These are phyloP conservation scores for Ataeniobius toweri DNA, from an alignment of 2,797 vertebrate species.

Conservation along the genomic window DNA sequence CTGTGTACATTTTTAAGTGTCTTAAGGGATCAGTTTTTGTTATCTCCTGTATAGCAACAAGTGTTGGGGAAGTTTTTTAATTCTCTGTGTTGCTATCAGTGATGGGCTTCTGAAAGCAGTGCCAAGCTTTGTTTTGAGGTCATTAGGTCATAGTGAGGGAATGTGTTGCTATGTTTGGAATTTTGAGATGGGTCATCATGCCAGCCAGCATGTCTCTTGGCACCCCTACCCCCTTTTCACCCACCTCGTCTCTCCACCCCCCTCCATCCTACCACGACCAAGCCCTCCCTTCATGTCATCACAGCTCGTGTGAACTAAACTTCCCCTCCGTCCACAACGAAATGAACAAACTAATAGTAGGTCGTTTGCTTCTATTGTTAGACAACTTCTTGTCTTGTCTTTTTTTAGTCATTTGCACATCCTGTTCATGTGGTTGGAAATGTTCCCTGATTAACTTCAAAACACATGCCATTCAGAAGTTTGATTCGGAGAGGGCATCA, in stretches of 20 bases:
- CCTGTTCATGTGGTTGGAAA: slow-evolving; percentile 66
- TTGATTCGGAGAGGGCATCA: slow-evolving; percentile 14
- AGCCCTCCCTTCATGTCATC: slow-evolving; percentile 31
- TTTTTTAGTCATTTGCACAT: slow-evolving; percentile 55
- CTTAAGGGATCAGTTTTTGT: not conserved
- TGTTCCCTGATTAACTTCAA: slow-evolving; percentile 67
- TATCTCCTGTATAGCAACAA: slow-evolving; percentile 17
- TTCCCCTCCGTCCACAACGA: slow-evolving; percentile 47
- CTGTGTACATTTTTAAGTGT: not conserved
- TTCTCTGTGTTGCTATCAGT: slow-evolving; percentile 21
- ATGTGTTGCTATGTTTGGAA: slow-evolving; percentile 78
- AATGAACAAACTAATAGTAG: slow-evolving; percentile 36
- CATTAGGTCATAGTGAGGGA: slow-evolving; percentile 60
- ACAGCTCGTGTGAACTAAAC: slow-evolving; percentile 50
- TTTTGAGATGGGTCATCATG: slow-evolving; percentile 64
- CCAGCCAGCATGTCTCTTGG: slow-evolving; percentile 71
- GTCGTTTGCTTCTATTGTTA: slow-evolving; percentile 61
- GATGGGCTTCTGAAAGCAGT: slow-evolving; percentile 57
- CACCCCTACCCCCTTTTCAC: slow-evolving; percentile 32
- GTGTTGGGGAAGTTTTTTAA: slow-evolving; percentile 42
- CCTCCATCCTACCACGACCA: slow-evolving; percentile 19
- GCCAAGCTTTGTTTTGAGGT: slow-evolving; percentile 50
- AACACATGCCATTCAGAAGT: slow-evolving; percentile 54
- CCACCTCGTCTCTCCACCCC: not conserved
- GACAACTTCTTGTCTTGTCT: slow-evolving; percentile 29